Base-by-base conservation (phyloP, 2,113 vertebrate genomes). In the Budorcas taxicolor region DNA sequence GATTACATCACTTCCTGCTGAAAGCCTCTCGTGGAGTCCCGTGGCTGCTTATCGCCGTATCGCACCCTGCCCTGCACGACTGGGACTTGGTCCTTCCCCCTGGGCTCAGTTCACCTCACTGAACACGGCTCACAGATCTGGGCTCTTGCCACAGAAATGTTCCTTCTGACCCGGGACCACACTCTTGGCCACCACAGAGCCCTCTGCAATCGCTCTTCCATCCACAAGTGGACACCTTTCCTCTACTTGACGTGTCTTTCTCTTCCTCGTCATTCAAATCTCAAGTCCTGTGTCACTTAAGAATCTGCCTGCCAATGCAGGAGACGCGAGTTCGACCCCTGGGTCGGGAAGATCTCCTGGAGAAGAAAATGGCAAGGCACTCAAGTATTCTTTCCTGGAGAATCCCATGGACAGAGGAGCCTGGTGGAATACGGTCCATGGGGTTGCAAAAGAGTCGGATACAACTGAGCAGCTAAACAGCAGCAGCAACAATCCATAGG, bases 51-150 rank as follows among this genome's bases (percentile, higher is more conserved):
- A 1, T 5, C 1, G 0, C 33, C 29, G 1, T 0, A 5, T 23
- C 25, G 6, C 40, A 27, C 19, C 29, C 3, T 3, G 8, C 10
- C 9, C 5, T 6, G 0, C 0, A 15, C 0, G 6, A 5, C 4
- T 7, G 1, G 53, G 33, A 31, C 15, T 8, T 36, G 9, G 11
- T 33, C 33, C 33, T 16, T 5, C 4, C 5, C 5, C 16, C 16
- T 3, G 17, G 33, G 29, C 25, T 92, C 57, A 5, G 43, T 25
- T 80, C 27, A 2, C 25, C 36, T 40, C 25, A 5, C n/a, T 86
- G 71, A 33, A 40, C 31, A 55, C 13, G 25, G 15, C 17, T 25
- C 19, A 4, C 1, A 45, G 10, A 19, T 9, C 52, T 47, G 6
- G 10, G 31, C 4, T 47, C 45, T 43, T n/a, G 27, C 3, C 47